Evolutionary conservation across 2,888 invertebrate genomes (phyloP), one percentile per base, ranked within the genome.

Genomic region (Julus scandinavius): DNA sequence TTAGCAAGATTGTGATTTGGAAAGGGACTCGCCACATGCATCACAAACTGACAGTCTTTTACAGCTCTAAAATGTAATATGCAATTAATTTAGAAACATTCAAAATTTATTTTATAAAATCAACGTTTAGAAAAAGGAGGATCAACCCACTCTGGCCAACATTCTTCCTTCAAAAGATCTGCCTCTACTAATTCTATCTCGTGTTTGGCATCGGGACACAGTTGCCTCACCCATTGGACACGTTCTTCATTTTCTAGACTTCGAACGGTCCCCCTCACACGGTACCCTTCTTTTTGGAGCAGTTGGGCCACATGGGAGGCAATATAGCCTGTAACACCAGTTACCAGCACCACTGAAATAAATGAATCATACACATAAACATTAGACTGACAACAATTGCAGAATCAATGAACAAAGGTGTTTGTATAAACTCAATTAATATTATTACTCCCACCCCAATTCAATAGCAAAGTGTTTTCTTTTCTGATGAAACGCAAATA

Each of bases 271-370:
- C 93, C 94, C 45, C 93, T 90, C 2, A 94, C 93, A 87, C 91
- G 90, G 91, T 93, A 93, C 1, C 93, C 93, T 85, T 92, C 92
- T 87, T 92, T 92, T 89, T 92, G 92, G 45, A 94, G 91, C 89
- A 92, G 92, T 89, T 93, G 92, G 38, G 93, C 92, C 87, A 93
- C 92, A 90, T 93, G 93, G 17, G 93, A 91, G 40, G 93, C 93
- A 87, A 93, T 91, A 91, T 92, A 94, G 87, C 94, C 93, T 38
- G 93, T 92, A 2, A 93, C 93, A 50, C 94, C 94, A 40, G 94
- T 94, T 80, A 94, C 93, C 88, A 94, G 91, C 88, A 93, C 93
- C 90, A 90, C 91, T 91, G 88, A 11, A 88, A 89, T 5, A 85
- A 41, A 85, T 41, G 7, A 85, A 85, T 11, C n/a, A 85, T 41